Evolutionary conservation across 2,888 invertebrate species (phyloP), one percentile per base, ranked within the genome.

Genomic region (Taenaris catops): DNA sequence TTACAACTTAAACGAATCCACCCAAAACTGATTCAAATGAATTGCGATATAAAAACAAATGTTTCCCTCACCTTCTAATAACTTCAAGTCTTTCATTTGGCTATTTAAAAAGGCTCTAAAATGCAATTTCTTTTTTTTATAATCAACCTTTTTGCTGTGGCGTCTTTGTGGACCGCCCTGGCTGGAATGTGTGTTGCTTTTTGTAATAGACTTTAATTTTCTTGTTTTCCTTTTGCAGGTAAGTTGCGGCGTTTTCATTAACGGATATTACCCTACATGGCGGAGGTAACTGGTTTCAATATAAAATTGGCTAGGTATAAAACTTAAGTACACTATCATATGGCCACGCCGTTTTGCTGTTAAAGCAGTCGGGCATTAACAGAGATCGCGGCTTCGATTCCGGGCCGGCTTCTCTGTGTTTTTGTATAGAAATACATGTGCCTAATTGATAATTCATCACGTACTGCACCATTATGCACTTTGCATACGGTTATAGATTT

Each of bases 11-110:
- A n/a, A n/a, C n/a, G n/a, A n/a, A n/a, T n/a, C n/a, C n/a, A n/a
- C 44, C 35, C 39, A 40, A 38, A 35, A 43, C 44, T 43, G 46
- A 46, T 45, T 44, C 39, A 41, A 52, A 55, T 55, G 47, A 57
- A 56, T 46, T 45, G 45, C n/a, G 42, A 45, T 54, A 56, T 51
- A 47, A 44, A 35, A 41, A 29, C 41, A 49, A 46, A n/a, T 47
- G 32, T 28, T 35, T 46, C 38, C 41, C 37, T 17, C 24, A 7
- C 32, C 40, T 39, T 47, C 54, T 51, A 45, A 46, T 47, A 48
- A 48, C 32, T 32, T 29, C n/a, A 31, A 38, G 34, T 34, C 34
- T 34, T 38, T 41, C 34, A 28, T 24, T 34, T 27, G 36, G 27
- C 32, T 32, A 28, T 46, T 47, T 49, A 46, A 52, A 52, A 38